phyloP scores from a whole-genome alignment of 2,888 invertebrate species.

The Unio pictorum region DNA sequence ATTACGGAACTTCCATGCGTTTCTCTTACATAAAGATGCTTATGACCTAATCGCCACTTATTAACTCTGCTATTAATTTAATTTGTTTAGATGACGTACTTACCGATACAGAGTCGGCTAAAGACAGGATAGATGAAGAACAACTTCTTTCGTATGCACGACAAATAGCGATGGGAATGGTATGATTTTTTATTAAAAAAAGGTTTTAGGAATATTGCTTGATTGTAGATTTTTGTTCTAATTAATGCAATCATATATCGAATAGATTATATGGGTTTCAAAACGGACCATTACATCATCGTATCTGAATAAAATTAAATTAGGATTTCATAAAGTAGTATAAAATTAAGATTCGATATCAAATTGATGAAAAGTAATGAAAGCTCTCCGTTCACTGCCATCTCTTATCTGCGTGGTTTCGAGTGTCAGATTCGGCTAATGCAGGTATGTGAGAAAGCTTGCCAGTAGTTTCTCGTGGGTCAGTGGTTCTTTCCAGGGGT shows the following conservation, averaged over 20 bases:
- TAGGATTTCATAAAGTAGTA: background rate
- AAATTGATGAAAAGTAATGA: background rate
- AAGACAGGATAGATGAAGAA: conserved; percentile 20
- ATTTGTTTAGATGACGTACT: background rate
- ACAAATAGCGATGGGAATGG: conserved; percentile 66
- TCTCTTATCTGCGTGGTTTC: too few species aligned
- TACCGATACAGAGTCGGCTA: conserved; percentile 5
- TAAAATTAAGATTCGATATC: background rate
- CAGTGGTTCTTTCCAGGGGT: too few species aligned
- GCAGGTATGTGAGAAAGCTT: too few species aligned
- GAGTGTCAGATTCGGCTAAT: too few species aligned
- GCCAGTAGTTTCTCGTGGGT: too few species aligned
- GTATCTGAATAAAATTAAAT: background rate
- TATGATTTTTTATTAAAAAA: conserved; percentile 23
- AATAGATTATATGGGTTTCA: background rate
- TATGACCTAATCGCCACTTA: too few species aligned
- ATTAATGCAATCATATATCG: background rate
- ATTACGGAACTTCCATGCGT: too few species aligned
- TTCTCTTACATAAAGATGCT: too few species aligned
- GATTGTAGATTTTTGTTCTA: background rate
- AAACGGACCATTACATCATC: background rate
- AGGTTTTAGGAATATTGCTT: background rate
- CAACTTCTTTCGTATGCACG: conserved; percentile 59
- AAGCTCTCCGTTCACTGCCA: too few species aligned
- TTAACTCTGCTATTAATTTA: too few species aligned